A percentile compares a stretch with the other conserved stretches of the same genome.
These are phyloP conservation scores for Brachylomia viminalis DNA, from an alignment of 2,888 invertebrate species.

Conservation along the genomic window DNA sequence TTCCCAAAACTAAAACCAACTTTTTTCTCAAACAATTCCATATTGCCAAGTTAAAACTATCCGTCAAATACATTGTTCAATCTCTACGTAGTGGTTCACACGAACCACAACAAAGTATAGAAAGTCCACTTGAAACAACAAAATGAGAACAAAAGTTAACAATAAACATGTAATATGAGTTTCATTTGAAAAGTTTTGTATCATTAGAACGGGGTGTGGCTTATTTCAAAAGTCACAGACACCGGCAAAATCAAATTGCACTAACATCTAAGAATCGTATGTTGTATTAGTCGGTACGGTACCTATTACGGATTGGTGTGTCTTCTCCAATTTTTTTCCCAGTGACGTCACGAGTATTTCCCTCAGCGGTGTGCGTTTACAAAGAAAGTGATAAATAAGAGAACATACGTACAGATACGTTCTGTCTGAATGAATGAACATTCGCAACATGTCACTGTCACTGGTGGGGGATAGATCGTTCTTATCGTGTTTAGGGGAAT, in stretches of 20 bases:
- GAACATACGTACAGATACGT: constrained; percentile 8
- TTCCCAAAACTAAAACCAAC: not conserved
- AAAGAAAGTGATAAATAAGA: constrained; percentile 50
- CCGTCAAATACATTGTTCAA: constrained; percentile 12
- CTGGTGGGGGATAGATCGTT: not conserved
- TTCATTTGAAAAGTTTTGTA: not conserved
- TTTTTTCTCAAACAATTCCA: constrained; percentile 23
- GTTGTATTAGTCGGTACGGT: not conserved
- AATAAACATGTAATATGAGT: not conserved
- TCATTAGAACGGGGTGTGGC: not conserved
- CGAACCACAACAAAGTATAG: not conserved
- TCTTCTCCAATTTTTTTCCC: not conserved
- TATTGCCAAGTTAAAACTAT: constrained; percentile 11
- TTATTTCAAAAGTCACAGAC: too few species aligned
- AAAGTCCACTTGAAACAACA: not conserved
- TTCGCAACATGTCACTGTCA: constrained; percentile 45
- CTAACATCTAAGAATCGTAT: not conserved
- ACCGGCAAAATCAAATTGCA: not conserved
- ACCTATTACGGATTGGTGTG: too few species aligned
- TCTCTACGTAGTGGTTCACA: not conserved
- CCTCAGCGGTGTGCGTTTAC: constrained; percentile 12
- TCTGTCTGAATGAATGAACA: constrained; percentile 27
- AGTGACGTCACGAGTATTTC: not conserved
- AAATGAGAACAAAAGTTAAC: not conserved
- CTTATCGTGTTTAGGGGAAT: constrained; percentile 19